A percentile compares a stretch with the other conserved stretches of the same genome.
These are phyloP conservation scores for Sarcophaga rosellei DNA, from an alignment of 2,888 invertebrate genomes.

Conservation along the genomic window DNA sequence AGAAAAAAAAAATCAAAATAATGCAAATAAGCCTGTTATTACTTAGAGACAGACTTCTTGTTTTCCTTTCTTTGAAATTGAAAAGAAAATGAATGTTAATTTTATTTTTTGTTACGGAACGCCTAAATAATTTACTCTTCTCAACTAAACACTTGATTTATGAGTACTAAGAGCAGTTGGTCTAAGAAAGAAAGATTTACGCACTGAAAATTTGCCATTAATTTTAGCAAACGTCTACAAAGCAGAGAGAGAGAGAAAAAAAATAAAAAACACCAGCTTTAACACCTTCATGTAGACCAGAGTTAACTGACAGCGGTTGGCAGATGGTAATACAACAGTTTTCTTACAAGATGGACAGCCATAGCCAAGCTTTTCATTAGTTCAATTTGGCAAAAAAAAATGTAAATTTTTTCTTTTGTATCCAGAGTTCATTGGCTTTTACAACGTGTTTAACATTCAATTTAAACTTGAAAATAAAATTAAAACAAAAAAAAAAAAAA, in stretches of 20 bases:
- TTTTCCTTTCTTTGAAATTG: neutral
- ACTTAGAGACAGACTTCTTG: too few relatives aligned
- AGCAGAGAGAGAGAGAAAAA: too few relatives aligned
- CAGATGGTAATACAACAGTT: slow-evolving; percentile 6
- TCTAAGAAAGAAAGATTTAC: slow-evolving; percentile 19
- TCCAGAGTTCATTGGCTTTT: slow-evolving; percentile 48
- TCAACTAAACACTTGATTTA: neutral
- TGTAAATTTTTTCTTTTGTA: neutral
- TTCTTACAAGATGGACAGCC: neutral
- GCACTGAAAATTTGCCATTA: slow-evolving; percentile 25
- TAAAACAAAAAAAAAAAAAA: slow-evolving; percentile 14
- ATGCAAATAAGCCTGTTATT: neutral
- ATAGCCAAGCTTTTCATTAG: neutral
- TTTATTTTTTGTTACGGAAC: neutral
- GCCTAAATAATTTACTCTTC: neutral
- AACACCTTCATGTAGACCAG: slow-evolving; percentile 9
- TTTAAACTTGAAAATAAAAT: slow-evolving; percentile 45
- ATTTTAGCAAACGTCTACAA: neutral
- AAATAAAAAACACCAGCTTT: neutral
- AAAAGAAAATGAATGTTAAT: neutral
- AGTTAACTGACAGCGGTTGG: neutral
- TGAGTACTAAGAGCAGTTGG: neutral
- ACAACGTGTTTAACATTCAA: slow-evolving; percentile 31
- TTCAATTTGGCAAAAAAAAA: neutral
- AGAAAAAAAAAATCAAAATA: neutral